Base-by-base conservation (phyloP, 2,113 vertebrate genomes). In the Nothoprocta pentlandii region DNA sequence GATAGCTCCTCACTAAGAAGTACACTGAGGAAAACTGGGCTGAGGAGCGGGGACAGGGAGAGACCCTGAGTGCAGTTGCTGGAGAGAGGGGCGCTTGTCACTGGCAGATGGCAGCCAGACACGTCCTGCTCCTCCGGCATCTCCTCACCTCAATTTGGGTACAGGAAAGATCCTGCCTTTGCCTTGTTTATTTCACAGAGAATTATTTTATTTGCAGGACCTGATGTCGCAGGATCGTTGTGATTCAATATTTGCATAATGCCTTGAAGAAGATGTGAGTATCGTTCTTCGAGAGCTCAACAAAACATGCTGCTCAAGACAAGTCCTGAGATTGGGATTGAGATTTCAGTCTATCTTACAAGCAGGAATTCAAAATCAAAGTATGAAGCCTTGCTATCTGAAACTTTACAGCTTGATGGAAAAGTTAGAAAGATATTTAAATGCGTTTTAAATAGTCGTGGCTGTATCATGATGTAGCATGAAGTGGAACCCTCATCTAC, bases 241-340 rank as follows among this genome's bases (percentile, higher is more conserved):
- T 91, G 92, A 95, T 80, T 96, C 93, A 95, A n/a, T 95, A 80
- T 94, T 96, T 96, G 79, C 91, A 51, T 83, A 95, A 95, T 46
- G 91, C 91, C 95, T 96, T 97, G 92, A 96, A 97, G 90, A 90
- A 70, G 87, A 49, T 90, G 87, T 88, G 95, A 96, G 87, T 95
- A 94, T 93, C 94, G 95, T 96, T 96, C 85, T 95, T 95, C 90
- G 95, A 86, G 90, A 95, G 95, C 91, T 90, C 93, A 97, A 92
- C 94, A 94, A 89, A 97, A 71, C 88, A 74, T 93, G 92, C 89
- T 94, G 85, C 77, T 94, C 2, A 0, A 89, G 87, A 5, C 46
- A 20, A 47, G 20, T 20, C 46, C 46, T 39, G 36, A 39, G 36
- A 39, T 39, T 39, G 36, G 36, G 36, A 39, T 39, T 39, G 36